Evolutionary conservation across 1,140 invertebrate genomes (phyloP).

Genomic region (Thaumatotibia leucotreta): DNA sequence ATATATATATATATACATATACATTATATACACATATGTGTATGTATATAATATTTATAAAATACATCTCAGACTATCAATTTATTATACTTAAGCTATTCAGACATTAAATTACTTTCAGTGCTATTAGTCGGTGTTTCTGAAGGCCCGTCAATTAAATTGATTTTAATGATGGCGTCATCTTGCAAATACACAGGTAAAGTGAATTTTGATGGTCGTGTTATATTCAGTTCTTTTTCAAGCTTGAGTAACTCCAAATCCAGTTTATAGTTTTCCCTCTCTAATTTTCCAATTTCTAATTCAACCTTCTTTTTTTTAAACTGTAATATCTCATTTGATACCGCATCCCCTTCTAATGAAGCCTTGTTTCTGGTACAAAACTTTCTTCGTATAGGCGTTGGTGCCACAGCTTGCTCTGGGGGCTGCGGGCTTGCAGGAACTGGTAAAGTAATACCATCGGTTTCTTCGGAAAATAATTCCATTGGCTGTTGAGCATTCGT

Average conservation of each 20-base stretch:
- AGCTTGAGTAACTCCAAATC: conserved; percentile 8
- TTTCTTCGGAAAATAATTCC: neutral
- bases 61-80: too few relatives aligned
- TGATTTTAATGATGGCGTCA: neutral
- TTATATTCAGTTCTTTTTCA: neutral
- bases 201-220: neutral
- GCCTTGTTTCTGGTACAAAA: neutral
- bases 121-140: too few relatives aligned
- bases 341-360: neutral
- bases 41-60: too few relatives aligned
- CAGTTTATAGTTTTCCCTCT: neutral
- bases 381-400: neutral
- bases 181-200: neutral
- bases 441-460: neutral
- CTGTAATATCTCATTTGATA: neutral
- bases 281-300: too few relatives aligned
- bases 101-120: too few relatives aligned
- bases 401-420: too few relatives aligned
- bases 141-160: too few relatives aligned
- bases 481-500: neutral
- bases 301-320: neutral
- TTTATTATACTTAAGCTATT: too few relatives aligned
- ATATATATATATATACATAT: too few relatives aligned
- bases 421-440: neutral
- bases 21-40: too few relatives aligned